These are phyloP conservation scores for Meteorus cinctellus DNA, from an alignment of 2,888 invertebrate genomes.

Conservation along the genomic window DNA sequence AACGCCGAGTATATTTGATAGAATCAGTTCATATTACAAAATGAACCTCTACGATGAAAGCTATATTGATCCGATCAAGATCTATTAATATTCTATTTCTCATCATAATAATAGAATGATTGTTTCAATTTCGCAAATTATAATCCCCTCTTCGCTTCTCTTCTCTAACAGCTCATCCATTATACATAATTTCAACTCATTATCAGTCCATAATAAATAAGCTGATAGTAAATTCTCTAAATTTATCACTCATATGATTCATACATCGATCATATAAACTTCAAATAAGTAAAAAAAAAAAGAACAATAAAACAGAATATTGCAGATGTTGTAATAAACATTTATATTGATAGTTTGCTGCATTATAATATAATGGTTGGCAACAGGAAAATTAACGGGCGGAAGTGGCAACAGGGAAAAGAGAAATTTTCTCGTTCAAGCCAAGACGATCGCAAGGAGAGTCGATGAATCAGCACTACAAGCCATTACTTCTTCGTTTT, in stretches of 20 bases:
- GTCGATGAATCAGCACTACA: slow-evolving; percentile 44
- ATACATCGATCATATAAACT: neutral
- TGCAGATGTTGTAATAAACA: neutral
- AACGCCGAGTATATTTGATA: slow-evolving; percentile 1
- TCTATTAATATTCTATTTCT: neutral
- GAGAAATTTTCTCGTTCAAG: slow-evolving; percentile 37
- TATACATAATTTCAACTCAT: no score
- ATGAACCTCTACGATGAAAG: neutral
- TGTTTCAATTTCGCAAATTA: no score
- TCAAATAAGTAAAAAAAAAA: neutral
- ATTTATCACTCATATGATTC: neutral
- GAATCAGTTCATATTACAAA: slow-evolving; percentile 4
- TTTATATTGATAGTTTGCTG: slow-evolving; percentile 33
- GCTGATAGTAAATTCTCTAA: no score
- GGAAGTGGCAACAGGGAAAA: slow-evolving; percentile 41
- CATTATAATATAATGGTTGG: slow-evolving; percentile 31
- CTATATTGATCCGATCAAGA: neutral
- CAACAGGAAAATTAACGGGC: slow-evolving; percentile 44
- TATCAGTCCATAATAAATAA: no score
- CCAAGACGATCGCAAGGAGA: slow-evolving; percentile 7
- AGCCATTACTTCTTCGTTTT: slow-evolving; percentile 32
- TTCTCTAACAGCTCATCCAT: no score
- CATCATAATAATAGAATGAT: no score
- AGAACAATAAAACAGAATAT: neutral
- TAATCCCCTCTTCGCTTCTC: no score